Base-by-base conservation (phyloP, 1,140 invertebrate genomes). In the Scaptomyza pallida region DNA sequence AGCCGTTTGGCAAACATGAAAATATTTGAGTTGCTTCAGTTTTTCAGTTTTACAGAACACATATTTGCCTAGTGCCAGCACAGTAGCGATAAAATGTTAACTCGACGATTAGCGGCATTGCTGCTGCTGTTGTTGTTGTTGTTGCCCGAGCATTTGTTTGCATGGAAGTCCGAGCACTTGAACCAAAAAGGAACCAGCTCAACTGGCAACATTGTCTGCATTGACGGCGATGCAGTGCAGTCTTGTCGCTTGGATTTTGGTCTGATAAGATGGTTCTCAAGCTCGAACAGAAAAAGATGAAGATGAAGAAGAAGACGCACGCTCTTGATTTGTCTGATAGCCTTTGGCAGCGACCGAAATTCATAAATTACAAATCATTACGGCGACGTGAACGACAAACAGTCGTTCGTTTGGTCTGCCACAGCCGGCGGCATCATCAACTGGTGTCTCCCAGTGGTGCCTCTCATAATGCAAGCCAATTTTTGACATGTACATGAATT, bases 61-160 rank as follows among this genome's bases (percentile, higher is more conserved):
- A 86, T 86, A 86, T 86, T 86, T 86, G 83, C 83, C 80, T 82
- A 88, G 82, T 86, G 83, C 82, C 78, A 86, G 86, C 89, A 89
- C 86, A 89, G 86, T 89, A 89, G 86, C 75, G 86, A 89, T 89
- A 89, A 89, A 89, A 89, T 89, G 80, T 86, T 82, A 82, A 86
- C 81, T 82, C 82, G 83, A 45, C 82, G 82, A 88, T 86, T 86
- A 86, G 78, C 75, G 74, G 52, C 52, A 62, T 55, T 56, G 48
- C 21, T 30, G 43, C 30, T 21, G 4, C 4, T 30, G 26, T 30
- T 30, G 26, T 8, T 30, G 26, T 30, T 30, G 6, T 30, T 30
- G 26, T 8, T 30, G 26, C 23, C 23, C 43, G 60, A 61, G 59
- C 52, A 73, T 60, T 69, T 61, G 65, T 62, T 69, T 69, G 62